Percentiles rank a stretch among this genome's conserved stretches.
phyloP scores from a whole-genome alignment of 2,797 vertebrate species.

The Phalloptychus januarius region DNA sequence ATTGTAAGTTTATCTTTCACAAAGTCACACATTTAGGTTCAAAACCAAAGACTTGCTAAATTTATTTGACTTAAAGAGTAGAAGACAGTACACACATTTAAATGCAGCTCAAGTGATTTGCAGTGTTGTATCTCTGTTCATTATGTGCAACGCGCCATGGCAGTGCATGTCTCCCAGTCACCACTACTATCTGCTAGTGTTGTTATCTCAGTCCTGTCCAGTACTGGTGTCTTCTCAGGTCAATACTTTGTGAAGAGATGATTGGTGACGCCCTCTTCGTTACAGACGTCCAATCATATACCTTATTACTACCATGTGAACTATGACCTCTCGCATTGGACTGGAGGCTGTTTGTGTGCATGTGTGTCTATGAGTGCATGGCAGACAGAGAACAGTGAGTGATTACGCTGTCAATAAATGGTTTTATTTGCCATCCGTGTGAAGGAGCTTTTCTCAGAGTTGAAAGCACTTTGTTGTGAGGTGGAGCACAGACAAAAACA shows the following conservation, averaged over 20 bases:
- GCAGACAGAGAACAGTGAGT: conserved; percentile 39
- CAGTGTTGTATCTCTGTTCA: not conserved
- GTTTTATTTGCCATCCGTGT: conserved; percentile 58
- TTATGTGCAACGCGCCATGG: not conserved
- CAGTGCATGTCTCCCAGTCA: not conserved
- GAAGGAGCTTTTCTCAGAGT: conserved; percentile 50
- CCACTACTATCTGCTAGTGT: conserved; percentile 1
- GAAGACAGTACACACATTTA: no score
- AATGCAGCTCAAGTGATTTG: no score
- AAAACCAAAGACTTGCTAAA: no score
- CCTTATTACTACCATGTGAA: conserved; percentile 53
- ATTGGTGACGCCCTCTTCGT: conserved; percentile 55
- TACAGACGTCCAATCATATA: conserved; percentile 73
- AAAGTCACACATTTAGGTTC: no score
- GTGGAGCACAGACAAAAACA: conserved; percentile 32
- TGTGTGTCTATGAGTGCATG: conserved; percentile 12
- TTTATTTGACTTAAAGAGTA: no score
- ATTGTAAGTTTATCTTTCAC: no score
- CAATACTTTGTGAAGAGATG: conserved; percentile 62
- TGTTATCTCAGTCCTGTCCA: conserved; percentile 9
- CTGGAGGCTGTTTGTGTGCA: conserved; percentile 9
- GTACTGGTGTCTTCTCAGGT: conserved; percentile 56
- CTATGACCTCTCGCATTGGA: conserved; percentile 42
- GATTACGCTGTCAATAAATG: conserved; percentile 74
- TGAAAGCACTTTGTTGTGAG: conserved; percentile 59